Evolutionary conservation across 2,113 vertebrate genomes (phyloP).

Genomic region (Hassar affinis): DNA sequence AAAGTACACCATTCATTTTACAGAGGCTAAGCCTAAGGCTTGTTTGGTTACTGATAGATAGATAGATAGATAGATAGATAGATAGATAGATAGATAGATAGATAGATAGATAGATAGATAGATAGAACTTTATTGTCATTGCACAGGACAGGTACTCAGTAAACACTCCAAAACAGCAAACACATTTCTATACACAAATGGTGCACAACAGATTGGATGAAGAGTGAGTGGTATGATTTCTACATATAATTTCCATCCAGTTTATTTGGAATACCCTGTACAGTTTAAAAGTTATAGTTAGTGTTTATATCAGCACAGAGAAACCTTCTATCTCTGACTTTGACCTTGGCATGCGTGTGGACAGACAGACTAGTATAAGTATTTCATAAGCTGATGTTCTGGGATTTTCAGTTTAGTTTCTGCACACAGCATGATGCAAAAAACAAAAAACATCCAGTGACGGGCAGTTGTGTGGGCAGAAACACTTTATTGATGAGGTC

Average conservation of each 20-base stretch:
- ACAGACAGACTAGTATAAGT: background rate
- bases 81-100: background rate
- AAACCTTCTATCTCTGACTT: background rate
- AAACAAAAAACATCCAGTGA: background rate
- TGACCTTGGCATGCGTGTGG: background rate
- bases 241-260: background rate
- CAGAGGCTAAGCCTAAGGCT: background rate
- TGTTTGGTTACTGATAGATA: background rate
- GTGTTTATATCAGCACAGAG: background rate
- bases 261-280: background rate
- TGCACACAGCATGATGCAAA: background rate
- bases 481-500: background rate
- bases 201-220: background rate
- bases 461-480: background rate
- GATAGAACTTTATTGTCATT: no score
- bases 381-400: background rate
- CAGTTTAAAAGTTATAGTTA: background rate
- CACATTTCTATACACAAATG: background rate
- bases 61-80: background rate
- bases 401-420: background rate
- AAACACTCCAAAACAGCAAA: background rate
- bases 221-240: background rate
- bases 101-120: no score
- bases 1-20: conserved; percentile 3
- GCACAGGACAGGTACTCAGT: no score